Evolutionary conservation across 2,113 vertebrate species (phyloP).

Genomic region (Anolis sagrei): DNA sequence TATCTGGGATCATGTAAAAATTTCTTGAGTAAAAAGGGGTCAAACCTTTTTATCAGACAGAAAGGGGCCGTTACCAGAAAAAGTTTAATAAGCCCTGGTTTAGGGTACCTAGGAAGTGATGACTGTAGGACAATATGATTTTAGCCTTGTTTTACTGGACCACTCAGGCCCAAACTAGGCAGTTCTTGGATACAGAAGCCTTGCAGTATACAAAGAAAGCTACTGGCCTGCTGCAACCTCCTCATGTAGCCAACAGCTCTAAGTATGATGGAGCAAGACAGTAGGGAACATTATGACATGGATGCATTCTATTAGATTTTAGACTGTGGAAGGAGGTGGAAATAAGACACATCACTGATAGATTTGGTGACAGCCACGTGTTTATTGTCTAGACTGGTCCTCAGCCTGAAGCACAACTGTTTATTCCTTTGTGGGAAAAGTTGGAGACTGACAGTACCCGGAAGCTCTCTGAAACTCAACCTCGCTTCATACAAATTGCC

Average conservation of each 20-base stretch:
- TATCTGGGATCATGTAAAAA: too few relatives aligned
- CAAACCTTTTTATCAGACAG: too few relatives aligned
- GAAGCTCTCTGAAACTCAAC: conserved; percentile 64
- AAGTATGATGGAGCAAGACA: not conserved
- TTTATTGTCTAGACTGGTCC: conserved; percentile 38
- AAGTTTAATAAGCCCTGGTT: not conserved
- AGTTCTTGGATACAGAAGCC: not conserved
- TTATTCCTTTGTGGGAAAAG: conserved; percentile 63
- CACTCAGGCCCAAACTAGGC: not conserved
- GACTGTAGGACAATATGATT: not conserved
- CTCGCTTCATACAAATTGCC: conserved; percentile 65
- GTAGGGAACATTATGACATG: not conserved
- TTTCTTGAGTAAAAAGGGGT: too few relatives aligned
- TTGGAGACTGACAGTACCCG: conserved; percentile 65
- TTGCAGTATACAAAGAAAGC: not conserved
- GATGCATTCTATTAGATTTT: not conserved
- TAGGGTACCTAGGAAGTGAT: not conserved
- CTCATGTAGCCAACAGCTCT: not conserved
- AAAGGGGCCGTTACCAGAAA: too few relatives aligned
- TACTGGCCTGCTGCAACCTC: too few relatives aligned
- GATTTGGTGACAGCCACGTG: conserved; percentile 4
- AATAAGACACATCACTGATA: not conserved
- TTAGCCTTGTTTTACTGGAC: not conserved
- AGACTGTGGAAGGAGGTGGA: not conserved
- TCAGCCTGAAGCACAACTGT: conserved; percentile 49